A percentile compares a stretch with the other conserved stretches of the same genome.
Conservation (phyloP, 2,888 invertebrate genomes). For the Drosophila kokeensis region DNA sequence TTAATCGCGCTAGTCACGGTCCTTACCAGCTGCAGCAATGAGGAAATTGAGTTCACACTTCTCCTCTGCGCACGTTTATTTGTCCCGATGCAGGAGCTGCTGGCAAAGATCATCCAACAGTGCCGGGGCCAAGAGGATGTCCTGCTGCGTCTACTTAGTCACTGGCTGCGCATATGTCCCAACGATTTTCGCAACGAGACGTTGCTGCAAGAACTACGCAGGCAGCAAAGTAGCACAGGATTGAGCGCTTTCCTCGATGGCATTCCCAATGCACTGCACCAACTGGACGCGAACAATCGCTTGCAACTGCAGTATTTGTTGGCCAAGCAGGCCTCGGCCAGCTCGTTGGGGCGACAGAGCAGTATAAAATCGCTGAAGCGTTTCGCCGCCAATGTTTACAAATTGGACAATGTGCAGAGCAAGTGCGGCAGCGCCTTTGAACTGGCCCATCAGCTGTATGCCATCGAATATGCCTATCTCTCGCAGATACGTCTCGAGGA, state of each 20-base stretch:
- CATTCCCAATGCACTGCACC: slow-evolving; percentile 32
- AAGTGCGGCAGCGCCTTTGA: slow-evolving; percentile 91
- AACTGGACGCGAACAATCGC: slow-evolving; percentile 82
- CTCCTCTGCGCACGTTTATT: slow-evolving; percentile 57
- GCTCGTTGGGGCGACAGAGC: slow-evolving; percentile 68
- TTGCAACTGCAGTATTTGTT: slow-evolving; percentile 82
- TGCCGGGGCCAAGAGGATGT: slow-evolving; percentile 83
- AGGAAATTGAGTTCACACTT: slow-evolving; percentile 90
- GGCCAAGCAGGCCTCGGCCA: slow-evolving; percentile 53
- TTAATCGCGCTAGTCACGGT: slow-evolving; percentile 44
- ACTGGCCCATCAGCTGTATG: slow-evolving; percentile 96
- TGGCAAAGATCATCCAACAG: slow-evolving; percentile 92
- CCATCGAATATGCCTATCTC: slow-evolving; percentile 95
- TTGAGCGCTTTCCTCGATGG: slow-evolving; percentile 87
- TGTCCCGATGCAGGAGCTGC: slow-evolving; percentile 91
- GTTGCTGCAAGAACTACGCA: slow-evolving; percentile 94
- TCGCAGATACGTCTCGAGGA: slow-evolving; percentile 98
- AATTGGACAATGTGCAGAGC: slow-evolving; percentile 87
- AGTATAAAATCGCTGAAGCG: slow-evolving; percentile 85
- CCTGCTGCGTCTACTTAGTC: slow-evolving; percentile 88
- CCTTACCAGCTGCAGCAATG: slow-evolving; percentile 85
- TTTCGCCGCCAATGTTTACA: slow-evolving; percentile 63
- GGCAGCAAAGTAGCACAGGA: slow-evolving; percentile 89
- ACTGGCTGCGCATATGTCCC: slow-evolving; percentile 97
- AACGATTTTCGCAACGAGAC: slow-evolving; percentile 97